phyloP scores from a whole-genome alignment of 2,888 invertebrate genomes.

The Acrocera orbiculus region DNA sequence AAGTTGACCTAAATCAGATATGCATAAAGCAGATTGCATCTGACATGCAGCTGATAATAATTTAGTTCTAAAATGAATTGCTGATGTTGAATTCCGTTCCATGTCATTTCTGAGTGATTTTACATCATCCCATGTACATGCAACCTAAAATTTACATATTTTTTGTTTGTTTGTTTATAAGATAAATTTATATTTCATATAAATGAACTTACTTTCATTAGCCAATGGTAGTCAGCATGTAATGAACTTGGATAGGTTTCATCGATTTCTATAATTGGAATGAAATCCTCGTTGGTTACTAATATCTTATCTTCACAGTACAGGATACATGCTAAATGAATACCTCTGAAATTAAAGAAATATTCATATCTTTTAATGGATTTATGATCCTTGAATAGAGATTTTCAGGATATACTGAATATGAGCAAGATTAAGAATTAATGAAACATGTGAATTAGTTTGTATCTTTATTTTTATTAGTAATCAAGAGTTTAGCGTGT shows the following conservation, averaged over 20 bases:
- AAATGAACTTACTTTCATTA: constrained; percentile 60
- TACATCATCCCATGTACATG: constrained; percentile 94
- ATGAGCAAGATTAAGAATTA: too few relatives aligned
- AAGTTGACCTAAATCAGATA: constrained; percentile 87
- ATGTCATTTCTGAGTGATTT: constrained; percentile 81
- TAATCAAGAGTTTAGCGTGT: too few relatives aligned
- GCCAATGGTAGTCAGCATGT: constrained; percentile 90
- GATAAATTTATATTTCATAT: background rate
- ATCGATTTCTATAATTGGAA: constrained; percentile 93
- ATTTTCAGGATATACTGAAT: too few relatives aligned
- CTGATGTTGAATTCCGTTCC: constrained; percentile 83
- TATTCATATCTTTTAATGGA: constrained; percentile 3
- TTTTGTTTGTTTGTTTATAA: background rate
- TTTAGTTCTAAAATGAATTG: constrained; percentile 81
- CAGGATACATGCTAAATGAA: constrained; percentile 80
- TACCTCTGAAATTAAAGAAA: constrained; percentile 48
- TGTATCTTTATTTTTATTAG: too few relatives aligned
- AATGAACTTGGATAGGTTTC: constrained; percentile 86
- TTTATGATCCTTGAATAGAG: too few relatives aligned
- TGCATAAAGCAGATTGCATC: constrained; percentile 79
- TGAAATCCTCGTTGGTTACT: constrained; percentile 91
- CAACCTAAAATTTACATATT: constrained; percentile 39
- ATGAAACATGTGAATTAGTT: too few relatives aligned
- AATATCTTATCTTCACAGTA: constrained; percentile 92
- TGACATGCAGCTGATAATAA: constrained; percentile 81